phyloP scores from a whole-genome alignment of 2,797 vertebrate genomes.

The Nannoperca australis region DNA sequence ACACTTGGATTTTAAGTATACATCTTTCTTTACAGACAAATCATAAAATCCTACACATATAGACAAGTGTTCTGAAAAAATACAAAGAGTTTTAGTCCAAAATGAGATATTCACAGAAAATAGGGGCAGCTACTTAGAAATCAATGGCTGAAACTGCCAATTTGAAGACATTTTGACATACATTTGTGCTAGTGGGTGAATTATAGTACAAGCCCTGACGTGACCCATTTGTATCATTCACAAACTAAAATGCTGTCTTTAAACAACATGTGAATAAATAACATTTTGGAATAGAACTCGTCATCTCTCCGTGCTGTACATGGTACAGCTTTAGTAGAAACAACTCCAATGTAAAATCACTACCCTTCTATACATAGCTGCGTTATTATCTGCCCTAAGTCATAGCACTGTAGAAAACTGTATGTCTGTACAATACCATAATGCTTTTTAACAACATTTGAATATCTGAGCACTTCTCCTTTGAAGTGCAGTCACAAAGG shows the following conservation, averaged over 20 bases:
- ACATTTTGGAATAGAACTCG: conserved; percentile 29
- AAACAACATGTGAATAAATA: neutral
- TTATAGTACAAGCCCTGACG: neutral
- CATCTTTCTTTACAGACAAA: conserved; percentile 22
- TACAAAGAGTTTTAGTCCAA: conserved; percentile 26
- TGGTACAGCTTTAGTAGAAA: conserved; percentile 39
- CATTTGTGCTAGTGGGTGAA: neutral
- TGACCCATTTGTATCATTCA: neutral
- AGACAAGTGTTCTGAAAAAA: neutral
- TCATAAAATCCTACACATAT: conserved; percentile 2
- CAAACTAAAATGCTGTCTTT: neutral
- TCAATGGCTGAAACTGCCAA: neutral
- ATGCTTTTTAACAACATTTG: neutral
- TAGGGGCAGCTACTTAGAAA: neutral
- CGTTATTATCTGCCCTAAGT: conserved; percentile 1
- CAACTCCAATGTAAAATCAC: conserved; percentile 63
- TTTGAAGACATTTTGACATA: neutral
- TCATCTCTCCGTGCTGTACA: conserved; percentile 34
- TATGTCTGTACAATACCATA: neutral
- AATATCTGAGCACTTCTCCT: neutral
- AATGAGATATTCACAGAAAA: conserved; percentile 9
- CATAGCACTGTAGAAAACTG: neutral
- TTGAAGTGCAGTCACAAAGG: conserved; percentile 3
- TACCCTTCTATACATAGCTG: conserved; percentile 33
- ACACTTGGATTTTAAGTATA: conserved; percentile 21